A percentile compares a stretch with the other conserved stretches of the same genome.
Evolutionary conservation across 2,888 invertebrate species (phyloP).

Genomic region (Athripsodes cinereus): DNA sequence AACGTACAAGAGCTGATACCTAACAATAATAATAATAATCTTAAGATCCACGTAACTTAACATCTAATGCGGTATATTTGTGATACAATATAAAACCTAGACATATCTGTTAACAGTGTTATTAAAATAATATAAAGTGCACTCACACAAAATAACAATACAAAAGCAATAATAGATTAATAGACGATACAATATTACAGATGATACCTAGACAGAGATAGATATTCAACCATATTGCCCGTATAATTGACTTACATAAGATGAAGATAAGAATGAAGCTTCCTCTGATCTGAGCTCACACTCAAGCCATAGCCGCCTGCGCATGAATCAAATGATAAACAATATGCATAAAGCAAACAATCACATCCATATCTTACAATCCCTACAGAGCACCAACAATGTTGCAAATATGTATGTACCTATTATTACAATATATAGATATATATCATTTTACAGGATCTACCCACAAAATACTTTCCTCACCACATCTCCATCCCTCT

Average conservation of each 20-base stretch:
- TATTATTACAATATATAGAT: not conserved
- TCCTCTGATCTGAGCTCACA: too few relatives aligned
- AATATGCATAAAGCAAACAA: slow-evolving; percentile 16
- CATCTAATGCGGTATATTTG: slow-evolving; percentile 24
- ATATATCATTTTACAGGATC: not conserved
- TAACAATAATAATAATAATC: too few relatives aligned
- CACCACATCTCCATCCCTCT: not conserved
- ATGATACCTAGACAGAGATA: slow-evolving; percentile 5
- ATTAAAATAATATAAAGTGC: slow-evolving; percentile 20
- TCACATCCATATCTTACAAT: slow-evolving; percentile 5
- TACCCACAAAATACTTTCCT: slow-evolving; percentile 3
- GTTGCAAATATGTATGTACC: slow-evolving; percentile 22
- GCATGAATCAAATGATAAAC: slow-evolving; percentile 12
- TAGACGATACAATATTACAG: slow-evolving; percentile 11
- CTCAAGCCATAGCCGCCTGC: slow-evolving; percentile 11
- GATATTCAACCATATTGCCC: not conserved
- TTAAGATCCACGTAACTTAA: slow-evolving; percentile 23
- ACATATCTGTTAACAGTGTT: slow-evolving; percentile 9
- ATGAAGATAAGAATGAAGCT: slow-evolving; percentile 15
- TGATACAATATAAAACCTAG: slow-evolving; percentile 5
- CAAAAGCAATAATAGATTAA: slow-evolving; percentile 10
- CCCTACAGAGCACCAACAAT: slow-evolving; percentile 26
- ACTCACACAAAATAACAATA: slow-evolving; percentile 24
- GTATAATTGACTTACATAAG: slow-evolving; percentile 22
- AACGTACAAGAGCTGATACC: too few relatives aligned